These are phyloP conservation scores for Endotricha flammealis DNA, from an alignment of 2,888 invertebrate genomes.

Conservation along the genomic window DNA sequence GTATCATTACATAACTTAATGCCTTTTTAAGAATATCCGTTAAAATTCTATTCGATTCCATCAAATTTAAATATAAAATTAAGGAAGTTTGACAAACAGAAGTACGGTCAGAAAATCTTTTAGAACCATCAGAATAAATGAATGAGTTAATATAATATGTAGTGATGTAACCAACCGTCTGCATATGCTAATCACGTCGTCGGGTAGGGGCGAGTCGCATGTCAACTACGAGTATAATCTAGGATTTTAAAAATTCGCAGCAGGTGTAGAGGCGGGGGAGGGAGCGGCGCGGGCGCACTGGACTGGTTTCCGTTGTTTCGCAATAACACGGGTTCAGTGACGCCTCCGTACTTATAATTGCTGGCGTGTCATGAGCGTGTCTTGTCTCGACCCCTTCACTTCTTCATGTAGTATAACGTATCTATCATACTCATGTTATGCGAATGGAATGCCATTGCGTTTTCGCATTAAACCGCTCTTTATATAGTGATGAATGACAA, in stretches of 20 bases:
- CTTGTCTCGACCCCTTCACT: constrained; percentile 61
- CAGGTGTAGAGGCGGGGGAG: constrained; percentile 51
- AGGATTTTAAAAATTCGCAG: constrained; percentile 75
- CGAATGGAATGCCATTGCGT: too few species aligned
- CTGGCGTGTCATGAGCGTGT: constrained; percentile 59
- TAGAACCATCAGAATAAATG: constrained; percentile 5
- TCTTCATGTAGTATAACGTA: constrained; percentile 13
- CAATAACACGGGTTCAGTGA: constrained; percentile 75
- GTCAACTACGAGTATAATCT: constrained; percentile 73
- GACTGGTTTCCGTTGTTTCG: constrained; percentile 78
- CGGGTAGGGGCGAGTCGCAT: constrained; percentile 53
- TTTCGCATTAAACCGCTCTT: too few species aligned
- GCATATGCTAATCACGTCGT: constrained; percentile 59
- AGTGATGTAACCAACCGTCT: constrained; percentile 55
- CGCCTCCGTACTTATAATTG: constrained; percentile 68
- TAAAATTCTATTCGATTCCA: too few species aligned
- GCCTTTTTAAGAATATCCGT: too few species aligned
- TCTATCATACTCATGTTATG: too few species aligned
- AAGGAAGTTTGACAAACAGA: too few species aligned
- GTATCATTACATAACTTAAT: too few species aligned
- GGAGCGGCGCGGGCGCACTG: constrained; percentile 35
- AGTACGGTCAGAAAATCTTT: neutral
- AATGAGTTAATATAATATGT: constrained; percentile 29
- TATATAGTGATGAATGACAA: too few species aligned
- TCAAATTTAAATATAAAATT: too few species aligned